Evolutionary conservation across 2,113 vertebrate genomes (phyloP).

Genomic region (Nannospalax galili): DNA sequence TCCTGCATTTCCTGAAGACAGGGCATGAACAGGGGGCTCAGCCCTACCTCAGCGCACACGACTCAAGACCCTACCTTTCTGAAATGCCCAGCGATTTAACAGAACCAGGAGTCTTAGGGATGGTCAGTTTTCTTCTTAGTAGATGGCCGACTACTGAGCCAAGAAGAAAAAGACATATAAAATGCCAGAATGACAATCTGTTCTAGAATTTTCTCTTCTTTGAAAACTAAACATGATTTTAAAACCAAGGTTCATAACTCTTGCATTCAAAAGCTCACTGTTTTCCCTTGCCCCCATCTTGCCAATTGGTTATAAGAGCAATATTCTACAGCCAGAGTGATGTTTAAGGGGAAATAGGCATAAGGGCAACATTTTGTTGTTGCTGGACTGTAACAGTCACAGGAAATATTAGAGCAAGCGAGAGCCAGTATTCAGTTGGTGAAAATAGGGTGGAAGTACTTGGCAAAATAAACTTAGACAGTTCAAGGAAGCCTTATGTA

Average conservation of each 20-base stretch:
- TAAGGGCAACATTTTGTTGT: fast-evolving
- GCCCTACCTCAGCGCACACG: background rate
- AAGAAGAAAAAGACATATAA: background rate
- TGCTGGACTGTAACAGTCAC: background rate
- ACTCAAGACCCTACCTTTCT: background rate
- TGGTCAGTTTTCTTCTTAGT: background rate
- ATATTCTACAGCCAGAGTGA: background rate
- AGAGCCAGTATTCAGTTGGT: background rate
- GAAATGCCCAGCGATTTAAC: background rate
- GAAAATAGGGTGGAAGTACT: background rate
- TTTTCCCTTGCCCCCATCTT: background rate
- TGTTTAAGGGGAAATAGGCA: background rate
- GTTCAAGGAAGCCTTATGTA: background rate
- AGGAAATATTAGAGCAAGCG: background rate
- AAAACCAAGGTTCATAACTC: background rate
- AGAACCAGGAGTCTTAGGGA: background rate
- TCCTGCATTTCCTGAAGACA: background rate
- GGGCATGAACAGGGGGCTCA: background rate
- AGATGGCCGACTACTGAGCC: background rate
- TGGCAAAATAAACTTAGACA: background rate
- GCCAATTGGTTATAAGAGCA: background rate
- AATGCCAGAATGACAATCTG: background rate
- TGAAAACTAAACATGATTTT: background rate
- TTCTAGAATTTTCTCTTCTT: constrained; percentile 4
- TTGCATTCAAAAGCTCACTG: background rate